Base-by-base conservation (phyloP, 2,888 invertebrate genomes). In the Pristionchus arcanus region DNA sequence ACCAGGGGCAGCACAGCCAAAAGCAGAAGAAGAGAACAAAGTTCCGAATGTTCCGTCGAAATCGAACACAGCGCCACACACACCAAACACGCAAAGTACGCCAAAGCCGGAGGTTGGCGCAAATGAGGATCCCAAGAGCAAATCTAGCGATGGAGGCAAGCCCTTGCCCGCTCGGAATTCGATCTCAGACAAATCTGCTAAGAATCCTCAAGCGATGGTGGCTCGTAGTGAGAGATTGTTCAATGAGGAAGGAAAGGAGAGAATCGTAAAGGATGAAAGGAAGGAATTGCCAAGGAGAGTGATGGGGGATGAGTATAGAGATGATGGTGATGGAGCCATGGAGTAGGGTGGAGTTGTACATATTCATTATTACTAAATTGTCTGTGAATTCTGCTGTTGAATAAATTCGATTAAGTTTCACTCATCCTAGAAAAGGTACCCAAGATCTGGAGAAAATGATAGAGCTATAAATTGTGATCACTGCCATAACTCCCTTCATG, bases 271-370 rank as follows among this genome's bases (percentile, higher is more conserved):
- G 53, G 86, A 86, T 53, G 63, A 86, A 66, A 66, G 66, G n/a
- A 71, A 86, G 53, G 53, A 86, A n/a, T 7, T 86, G 25, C 86
- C 86, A 2, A 31, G n/a, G 25, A 86, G 66, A 37, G 28, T 86
- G 13, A 13, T 34, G 19, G 5, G 49, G 66, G 25, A 16, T 0
- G 16, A n/a, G n/a, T 86, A 86, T 25, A 53, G 21, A 25, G 86
- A 86, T 86, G 86, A 86, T 42, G 86, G 86, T 9, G 86, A 86
- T 37, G 86, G 86, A 25, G 21, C 63, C 34, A 49, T 66, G 34
- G 86, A 86, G 2, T 86, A 53, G 53, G 16, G 34, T 55, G 31
- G 19, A 9, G 19, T 42, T 71, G 71, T 71, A 55, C 2, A 28
- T 71, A 71, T 7, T 49, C 42, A 49, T 49, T 49, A 15, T 74